Conservation (phyloP, 2,113 vertebrate species). For the Perognathus longimembris region DNA sequence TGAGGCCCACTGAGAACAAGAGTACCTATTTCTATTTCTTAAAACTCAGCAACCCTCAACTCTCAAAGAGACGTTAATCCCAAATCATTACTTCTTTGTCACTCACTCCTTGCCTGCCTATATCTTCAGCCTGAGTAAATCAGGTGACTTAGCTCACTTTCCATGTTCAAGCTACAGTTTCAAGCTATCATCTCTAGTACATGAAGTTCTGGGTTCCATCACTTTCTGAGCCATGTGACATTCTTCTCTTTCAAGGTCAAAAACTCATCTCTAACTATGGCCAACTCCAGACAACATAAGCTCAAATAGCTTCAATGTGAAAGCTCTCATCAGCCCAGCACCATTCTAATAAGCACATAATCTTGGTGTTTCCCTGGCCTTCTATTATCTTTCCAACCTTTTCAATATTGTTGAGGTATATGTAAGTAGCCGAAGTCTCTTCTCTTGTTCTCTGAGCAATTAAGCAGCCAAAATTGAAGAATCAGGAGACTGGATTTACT, state of each 20-base stretch:
- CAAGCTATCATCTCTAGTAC: background rate
- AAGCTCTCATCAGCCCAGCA: background rate
- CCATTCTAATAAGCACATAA: background rate
- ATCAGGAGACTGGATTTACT: slow-evolving; percentile 37
- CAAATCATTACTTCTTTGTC: background rate
- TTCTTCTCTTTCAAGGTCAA: slow-evolving; percentile 4
- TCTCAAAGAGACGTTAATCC: background rate
- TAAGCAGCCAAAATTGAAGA: background rate
- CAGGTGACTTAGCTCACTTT: background rate
- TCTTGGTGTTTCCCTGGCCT: background rate
- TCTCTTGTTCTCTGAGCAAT: background rate
- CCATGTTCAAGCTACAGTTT: background rate
- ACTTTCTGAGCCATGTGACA: background rate
- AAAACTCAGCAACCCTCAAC: slow-evolving; percentile 13
- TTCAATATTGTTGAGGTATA: background rate
- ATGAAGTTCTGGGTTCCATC: background rate
- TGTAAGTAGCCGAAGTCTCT: background rate
- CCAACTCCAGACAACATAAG: background rate
- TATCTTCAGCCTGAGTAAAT: background rate
- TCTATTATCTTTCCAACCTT: background rate
- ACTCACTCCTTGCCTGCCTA: background rate
- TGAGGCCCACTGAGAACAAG: background rate
- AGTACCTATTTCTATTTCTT: background rate
- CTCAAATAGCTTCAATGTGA: background rate
- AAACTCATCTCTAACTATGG: background rate